Conservation (phyloP, 1,140 invertebrate genomes). For the Drosophila ficusphila region DNA sequence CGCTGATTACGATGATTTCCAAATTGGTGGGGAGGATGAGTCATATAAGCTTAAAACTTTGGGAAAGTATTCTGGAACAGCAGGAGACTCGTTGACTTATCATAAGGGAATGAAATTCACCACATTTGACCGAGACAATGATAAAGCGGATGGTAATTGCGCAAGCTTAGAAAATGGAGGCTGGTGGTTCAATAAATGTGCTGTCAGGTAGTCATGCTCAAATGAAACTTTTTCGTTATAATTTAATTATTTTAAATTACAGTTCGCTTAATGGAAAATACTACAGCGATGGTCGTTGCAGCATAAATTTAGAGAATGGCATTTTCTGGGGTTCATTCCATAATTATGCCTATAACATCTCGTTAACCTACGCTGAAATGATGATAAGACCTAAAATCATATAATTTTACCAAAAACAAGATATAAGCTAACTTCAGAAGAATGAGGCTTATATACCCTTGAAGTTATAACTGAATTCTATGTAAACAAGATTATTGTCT, state of each 20-base stretch:
- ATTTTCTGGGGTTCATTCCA: neutral
- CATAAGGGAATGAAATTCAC: slow-evolving; percentile 89
- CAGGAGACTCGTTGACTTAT: slow-evolving; percentile 87
- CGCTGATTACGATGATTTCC: slow-evolving; percentile 88
- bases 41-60: slow-evolving; percentile 87
- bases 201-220: slow-evolving; percentile 1
- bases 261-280: slow-evolving; percentile 17
- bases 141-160: slow-evolving; percentile 84
- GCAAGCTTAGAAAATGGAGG: slow-evolving; percentile 87
- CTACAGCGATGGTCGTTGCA: neutral
- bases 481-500: too few relatives aligned
- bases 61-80: slow-evolving; percentile 87
- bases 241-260: neutral
- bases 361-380: slow-evolving; percentile 10
- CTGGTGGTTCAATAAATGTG: slow-evolving; percentile 85
- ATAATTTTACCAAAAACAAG: too few relatives aligned
- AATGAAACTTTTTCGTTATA: neutral
- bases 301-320: neutral
- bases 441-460: too few relatives aligned
- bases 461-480: too few relatives aligned
- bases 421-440: too few relatives aligned
- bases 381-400: slow-evolving; percentile 14
- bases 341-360: neutral
- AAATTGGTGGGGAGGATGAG: slow-evolving; percentile 86
- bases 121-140: slow-evolving; percentile 87